Evolutionary conservation across 2,113 vertebrate species (phyloP).

Genomic region (Oreochromis niloticus): DNA sequence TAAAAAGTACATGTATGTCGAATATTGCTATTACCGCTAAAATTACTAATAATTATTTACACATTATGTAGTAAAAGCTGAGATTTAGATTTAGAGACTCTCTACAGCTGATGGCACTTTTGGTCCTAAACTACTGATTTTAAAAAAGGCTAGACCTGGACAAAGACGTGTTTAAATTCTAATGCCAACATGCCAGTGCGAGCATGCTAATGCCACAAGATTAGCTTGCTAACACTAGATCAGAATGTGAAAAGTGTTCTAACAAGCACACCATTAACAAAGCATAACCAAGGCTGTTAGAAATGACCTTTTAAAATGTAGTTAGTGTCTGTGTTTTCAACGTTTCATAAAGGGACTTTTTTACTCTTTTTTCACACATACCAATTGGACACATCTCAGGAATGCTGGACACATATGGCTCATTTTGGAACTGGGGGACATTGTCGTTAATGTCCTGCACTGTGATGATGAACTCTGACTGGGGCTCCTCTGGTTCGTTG

Average conservation of each 20-base stretch:
- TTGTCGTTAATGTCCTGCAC: constrained; percentile 92
- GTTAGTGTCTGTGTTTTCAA: background rate
- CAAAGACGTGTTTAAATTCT: background rate
- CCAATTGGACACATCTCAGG: constrained; percentile 91
- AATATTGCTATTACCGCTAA: background rate
- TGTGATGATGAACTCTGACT: constrained; percentile 89
- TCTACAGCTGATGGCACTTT: background rate
- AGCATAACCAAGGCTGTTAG: background rate
- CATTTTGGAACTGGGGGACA: constrained; percentile 83
- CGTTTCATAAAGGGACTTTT: background rate
- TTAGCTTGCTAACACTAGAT: background rate
- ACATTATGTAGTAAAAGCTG: background rate
- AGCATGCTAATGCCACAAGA: background rate
- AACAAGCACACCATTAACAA: background rate
- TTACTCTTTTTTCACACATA: constrained; percentile 48
- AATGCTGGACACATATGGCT: constrained; percentile 84
- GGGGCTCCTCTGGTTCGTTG: constrained; percentile 78
- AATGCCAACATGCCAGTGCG: background rate
- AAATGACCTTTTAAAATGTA: background rate
- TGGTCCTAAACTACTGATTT: fast-evolving
- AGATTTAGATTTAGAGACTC: background rate
- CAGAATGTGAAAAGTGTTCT: background rate
- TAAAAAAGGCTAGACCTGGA: background rate
- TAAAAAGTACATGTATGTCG: background rate
- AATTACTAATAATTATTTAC: background rate